A percentile compares a stretch with the other conserved stretches of the same genome.
Conservation (phyloP, 2,888 invertebrate species). For the Drosophila colorata region DNA sequence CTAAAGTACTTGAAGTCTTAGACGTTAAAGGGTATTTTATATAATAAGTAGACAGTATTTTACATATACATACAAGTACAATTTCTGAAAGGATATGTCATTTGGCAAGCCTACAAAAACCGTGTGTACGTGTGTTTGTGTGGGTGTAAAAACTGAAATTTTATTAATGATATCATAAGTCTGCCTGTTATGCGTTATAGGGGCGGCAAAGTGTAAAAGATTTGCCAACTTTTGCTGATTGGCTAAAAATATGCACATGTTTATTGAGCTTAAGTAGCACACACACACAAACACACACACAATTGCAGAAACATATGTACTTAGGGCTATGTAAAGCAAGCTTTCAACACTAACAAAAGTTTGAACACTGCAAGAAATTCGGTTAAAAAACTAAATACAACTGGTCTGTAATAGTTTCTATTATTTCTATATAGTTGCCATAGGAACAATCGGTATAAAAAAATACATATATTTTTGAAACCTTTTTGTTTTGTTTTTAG, state of each 20-base stretch:
- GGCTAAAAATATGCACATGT: slow-evolving; percentile 6
- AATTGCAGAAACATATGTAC: background rate
- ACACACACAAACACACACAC: background rate
- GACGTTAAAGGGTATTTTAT: no score
- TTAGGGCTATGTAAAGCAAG: background rate
- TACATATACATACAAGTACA: background rate
- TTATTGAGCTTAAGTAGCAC: background rate
- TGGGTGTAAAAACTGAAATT: background rate
- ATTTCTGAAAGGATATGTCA: background rate
- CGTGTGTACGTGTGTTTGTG: background rate
- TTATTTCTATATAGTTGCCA: no score
- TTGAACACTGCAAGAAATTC: background rate
- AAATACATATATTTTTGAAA: no score
- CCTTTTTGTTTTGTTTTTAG: no score
- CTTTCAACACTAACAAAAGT: background rate
- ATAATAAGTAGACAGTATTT: no score
- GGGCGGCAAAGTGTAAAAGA: slow-evolving; percentile 7
- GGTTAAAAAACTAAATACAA: no score
- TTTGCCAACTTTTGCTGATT: slow-evolving; percentile 6
- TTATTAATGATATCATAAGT: background rate
- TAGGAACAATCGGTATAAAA: no score
- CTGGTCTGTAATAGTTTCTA: no score
- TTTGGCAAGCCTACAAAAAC: background rate
- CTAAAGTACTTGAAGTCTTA: no score
- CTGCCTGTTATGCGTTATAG: background rate